Percentiles rank a stretch among this genome's conserved stretches.
Conservation (phyloP, 1,140 invertebrate species). For the Penaeus japonicus region DNA sequence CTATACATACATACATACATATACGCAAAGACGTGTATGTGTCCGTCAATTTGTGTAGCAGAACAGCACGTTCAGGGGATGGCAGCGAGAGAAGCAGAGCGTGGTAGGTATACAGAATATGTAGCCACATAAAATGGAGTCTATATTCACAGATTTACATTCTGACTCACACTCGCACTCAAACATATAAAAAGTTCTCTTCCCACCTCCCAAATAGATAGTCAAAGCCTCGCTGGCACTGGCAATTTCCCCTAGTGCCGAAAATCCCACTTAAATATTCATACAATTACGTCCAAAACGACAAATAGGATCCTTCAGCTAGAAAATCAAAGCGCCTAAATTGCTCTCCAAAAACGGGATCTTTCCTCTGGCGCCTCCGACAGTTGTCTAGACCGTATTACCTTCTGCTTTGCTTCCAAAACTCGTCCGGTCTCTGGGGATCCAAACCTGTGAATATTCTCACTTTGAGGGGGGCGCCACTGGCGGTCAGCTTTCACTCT, state of each 20-base stretch:
- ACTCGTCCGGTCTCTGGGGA: constrained; percentile 31
- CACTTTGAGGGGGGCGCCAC: constrained; percentile 46
- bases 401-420: constrained; percentile 53
- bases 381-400: constrained; percentile 13
- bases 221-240: too few relatives aligned
- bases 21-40: too few relatives aligned
- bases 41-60: too few relatives aligned
- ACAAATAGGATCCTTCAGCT: constrained; percentile 48
- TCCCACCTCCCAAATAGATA: too few relatives aligned
- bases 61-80: too few relatives aligned
- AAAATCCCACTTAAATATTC: constrained; percentile 50
- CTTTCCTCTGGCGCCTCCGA: neutral
- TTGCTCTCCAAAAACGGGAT: constrained; percentile 27
- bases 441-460: constrained; percentile 52
- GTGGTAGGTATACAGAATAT: too few relatives aligned
- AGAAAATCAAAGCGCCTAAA: constrained; percentile 55
- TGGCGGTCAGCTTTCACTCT: neutral
- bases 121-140: too few relatives aligned
- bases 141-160: too few relatives aligned
- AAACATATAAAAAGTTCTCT: too few relatives aligned
- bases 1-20: too few relatives aligned
- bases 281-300: constrained; percentile 45
- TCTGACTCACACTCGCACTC: too few relatives aligned
- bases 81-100: too few relatives aligned
- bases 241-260: neutral